Evolutionary conservation across 2,113 vertebrate genomes (phyloP).

Genomic region (Bettongia penicillata): DNA sequence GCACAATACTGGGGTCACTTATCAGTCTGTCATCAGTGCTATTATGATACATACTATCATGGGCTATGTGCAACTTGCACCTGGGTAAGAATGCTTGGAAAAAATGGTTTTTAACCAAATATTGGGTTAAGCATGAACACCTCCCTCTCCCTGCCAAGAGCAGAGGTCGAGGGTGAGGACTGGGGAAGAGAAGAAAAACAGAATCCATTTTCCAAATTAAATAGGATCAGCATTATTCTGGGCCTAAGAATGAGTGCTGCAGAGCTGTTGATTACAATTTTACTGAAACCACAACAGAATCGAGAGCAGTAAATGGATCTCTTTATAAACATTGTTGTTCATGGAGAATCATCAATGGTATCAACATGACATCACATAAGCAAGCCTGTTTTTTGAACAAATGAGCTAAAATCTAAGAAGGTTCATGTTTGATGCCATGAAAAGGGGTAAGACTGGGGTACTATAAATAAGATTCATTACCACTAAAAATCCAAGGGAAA

Average conservation of each 20-base stretch:
- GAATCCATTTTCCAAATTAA: background rate
- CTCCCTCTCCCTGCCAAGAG: background rate
- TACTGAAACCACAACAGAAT: background rate
- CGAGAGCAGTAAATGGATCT: constrained; percentile 15
- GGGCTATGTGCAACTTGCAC: background rate
- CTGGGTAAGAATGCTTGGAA: background rate
- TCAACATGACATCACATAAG: background rate
- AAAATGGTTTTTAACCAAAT: background rate
- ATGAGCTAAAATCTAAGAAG: background rate
- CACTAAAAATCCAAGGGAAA: background rate
- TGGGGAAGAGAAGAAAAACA: background rate
- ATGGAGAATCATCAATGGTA: background rate
- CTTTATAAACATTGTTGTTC: background rate
- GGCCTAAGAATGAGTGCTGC: background rate
- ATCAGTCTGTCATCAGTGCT: background rate
- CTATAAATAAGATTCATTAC: background rate
- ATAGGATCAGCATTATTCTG: background rate
- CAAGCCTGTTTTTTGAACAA: background rate
- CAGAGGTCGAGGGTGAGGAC: background rate
- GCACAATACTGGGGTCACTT: background rate
- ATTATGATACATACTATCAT: background rate
- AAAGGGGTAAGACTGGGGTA: background rate
- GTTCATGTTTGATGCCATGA: background rate
- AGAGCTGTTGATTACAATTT: background rate
- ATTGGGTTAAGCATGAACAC: background rate